These are phyloP conservation scores for Urosaurus nigricauda DNA, from an alignment of 2,797 vertebrate species.

Conservation along the genomic window DNA sequence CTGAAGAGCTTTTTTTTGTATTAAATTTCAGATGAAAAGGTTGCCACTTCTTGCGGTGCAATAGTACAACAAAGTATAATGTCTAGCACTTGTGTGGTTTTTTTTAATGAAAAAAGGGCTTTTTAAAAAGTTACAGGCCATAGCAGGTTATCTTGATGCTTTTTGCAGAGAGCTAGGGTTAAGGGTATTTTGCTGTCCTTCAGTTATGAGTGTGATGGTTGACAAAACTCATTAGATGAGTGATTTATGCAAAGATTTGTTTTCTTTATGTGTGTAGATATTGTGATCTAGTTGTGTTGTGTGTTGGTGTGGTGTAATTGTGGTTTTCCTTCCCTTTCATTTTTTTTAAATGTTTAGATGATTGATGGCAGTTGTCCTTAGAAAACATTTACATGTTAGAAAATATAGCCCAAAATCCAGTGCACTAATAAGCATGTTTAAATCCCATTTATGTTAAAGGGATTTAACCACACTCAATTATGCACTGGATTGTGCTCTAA, in stretches of 20 bases:
- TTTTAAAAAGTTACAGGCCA: conserved; percentile 38
- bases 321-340: fast-evolving
- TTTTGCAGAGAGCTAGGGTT: conserved; percentile 12
- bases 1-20: conserved; percentile 23
- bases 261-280: conserved; percentile 39
- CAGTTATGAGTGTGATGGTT: conserved; percentile 27
- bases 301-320: conserved; percentile 33
- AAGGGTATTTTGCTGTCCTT: conserved; percentile 42
- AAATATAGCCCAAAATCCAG: conserved; percentile 28
- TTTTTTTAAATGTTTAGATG: neutral
- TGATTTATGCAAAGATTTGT: conserved; percentile 36
- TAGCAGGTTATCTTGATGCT: conserved; percentile 25
- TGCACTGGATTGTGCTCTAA: conserved; percentile 19
- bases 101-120: too few relatives aligned
- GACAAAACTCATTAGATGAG: neutral
- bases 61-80: neutral
- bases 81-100: too few relatives aligned
- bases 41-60: conserved; percentile 43
- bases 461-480: conserved; percentile 12
- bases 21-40: conserved; percentile 32
- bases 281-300: conserved; percentile 45
- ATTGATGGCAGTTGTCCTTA: conserved; percentile 38
- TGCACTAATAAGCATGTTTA: neutral
- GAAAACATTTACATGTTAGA: conserved; percentile 1
- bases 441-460: conserved; percentile 4